phyloP scores from a whole-genome alignment of 2,113 vertebrate species.

The Pseudorectes ferrugineus region DNA sequence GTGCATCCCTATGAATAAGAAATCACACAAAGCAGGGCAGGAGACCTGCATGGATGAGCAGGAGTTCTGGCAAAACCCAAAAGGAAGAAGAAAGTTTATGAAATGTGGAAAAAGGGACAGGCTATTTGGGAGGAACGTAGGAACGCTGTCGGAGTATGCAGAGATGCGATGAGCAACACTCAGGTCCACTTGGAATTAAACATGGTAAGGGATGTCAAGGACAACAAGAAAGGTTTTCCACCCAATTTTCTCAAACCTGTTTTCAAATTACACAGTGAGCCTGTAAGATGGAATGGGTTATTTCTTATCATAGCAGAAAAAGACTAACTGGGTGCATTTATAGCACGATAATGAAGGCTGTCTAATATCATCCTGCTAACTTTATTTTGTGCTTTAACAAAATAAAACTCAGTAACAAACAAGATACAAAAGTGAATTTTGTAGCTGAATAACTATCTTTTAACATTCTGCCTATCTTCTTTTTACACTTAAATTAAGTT shows the following conservation, averaged over 20 bases:
- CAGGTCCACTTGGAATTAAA: not conserved
- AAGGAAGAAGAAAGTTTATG: not conserved
- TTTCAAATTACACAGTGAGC: not conserved
- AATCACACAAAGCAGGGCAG: not conserved
- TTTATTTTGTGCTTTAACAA: not conserved
- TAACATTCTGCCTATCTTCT: not conserved
- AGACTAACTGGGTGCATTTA: not conserved
- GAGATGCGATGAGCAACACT: not conserved
- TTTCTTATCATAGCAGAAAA: not conserved
- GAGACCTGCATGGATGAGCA: not conserved
- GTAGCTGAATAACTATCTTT: not conserved
- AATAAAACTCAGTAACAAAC: not conserved
- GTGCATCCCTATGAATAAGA: not conserved
- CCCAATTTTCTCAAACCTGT: not conserved
- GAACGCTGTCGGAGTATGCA: fast-evolving
- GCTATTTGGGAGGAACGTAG: not conserved
- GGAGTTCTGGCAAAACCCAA: not conserved
- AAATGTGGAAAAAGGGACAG: not conserved
- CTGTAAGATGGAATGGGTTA: not conserved
- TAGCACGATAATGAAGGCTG: not conserved
- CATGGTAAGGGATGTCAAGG: not conserved
- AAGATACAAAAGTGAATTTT: not conserved
- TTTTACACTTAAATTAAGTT: not conserved
- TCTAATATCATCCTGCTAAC: not conserved
- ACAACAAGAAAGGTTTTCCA: not conserved